Base-by-base conservation (phyloP, 2,113 vertebrate genomes). In the Ciconia stormi region DNA sequence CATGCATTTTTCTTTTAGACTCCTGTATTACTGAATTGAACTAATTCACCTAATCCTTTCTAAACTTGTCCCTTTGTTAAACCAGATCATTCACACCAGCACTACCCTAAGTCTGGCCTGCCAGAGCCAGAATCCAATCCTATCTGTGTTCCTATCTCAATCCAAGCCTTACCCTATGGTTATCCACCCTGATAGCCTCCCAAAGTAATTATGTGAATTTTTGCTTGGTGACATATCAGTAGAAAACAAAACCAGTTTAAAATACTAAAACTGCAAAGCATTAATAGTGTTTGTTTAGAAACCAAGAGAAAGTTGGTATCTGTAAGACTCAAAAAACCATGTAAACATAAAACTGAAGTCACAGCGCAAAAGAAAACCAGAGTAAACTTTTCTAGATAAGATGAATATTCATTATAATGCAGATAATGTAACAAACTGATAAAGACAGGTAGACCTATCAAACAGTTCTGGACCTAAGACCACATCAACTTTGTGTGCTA, bases 21-120 rank as follows among this genome's bases (percentile, higher is more conserved):
- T 34, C 21, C 19, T 7, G 0, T 0, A 13, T 40, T 78, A 38
- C 29, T 12, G 18, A 50, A 27, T n/a, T 7, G 5, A 81, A 58
- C 15, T 29, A 66, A 63, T 38, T 63, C 16, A 22, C 11, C 22
- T 59, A 29, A 36, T 40, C 23, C n/a, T 61, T 61, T 73, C 58
- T 77, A 11, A 46, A 65, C 22, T 3, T 23, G 14, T 15, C 17
- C 4, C 25, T 69, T 10, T 42, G 26, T 61, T 72, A 56, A 65
- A 69, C 5, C 0, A 1, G 22, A 2, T 69, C 16, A 22, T 44
- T 80, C 23, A 14, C 3, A 8, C 19, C 34, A 44, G 22, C 9
- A 5, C 22, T 34, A 7, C 15, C 17, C 26, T 27, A 27, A 61
- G 2, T 32, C 30, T 21, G 40, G 22, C 67, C 26, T 44, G 21